Base-by-base conservation (phyloP, 2,888 invertebrate species). In the Lepidochrysops patricia region DNA sequence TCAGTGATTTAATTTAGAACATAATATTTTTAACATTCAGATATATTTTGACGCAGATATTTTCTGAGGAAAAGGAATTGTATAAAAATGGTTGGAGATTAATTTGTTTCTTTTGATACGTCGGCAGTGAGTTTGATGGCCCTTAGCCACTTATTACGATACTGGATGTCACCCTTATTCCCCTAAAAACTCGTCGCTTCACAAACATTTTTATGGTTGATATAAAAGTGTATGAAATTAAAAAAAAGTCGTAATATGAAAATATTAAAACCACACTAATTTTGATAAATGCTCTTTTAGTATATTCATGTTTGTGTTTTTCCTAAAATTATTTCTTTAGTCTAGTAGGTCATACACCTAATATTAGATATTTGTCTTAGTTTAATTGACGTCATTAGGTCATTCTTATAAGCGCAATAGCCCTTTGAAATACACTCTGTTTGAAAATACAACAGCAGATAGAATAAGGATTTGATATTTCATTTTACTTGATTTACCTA, bases 71-170 rank as follows among this genome's bases (percentile, higher is more conserved):
- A 26, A 25, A 25, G 5, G 26, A 50, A 50, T 49, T 26, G 12
- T 43, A 23, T 43, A 26, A 6, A 49, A 50, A 50, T 50, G 26
- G 25, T 26, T 50, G 50, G 26, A 26, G 50, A 50, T 50, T 50
- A 50, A 50, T 26, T 50, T 50, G 49, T 26, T 50, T 50, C 50
- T 50, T 50, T 50, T 50, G 50, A 50, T 26, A 50, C n/a, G 50
- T n/a, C 25, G 13, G 7, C 25, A 26, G 13, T 26, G 26, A 50
- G 25, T 26, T 50, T 50, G 50, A 50, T 26, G 26, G 50, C 26
- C 26, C 50, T 50, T n/a, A 26, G 50, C n/a, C 25, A 50, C 26
- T 50, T 26, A 50, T 26, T 26, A 26, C n/a, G 26, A 50, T 50
- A 13, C 50, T 9, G 50, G 26, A 50, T 26, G 50, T 50, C 50